phyloP scores from a whole-genome alignment of 2,797 vertebrate genomes.

The Glossophaga mutica region DNA sequence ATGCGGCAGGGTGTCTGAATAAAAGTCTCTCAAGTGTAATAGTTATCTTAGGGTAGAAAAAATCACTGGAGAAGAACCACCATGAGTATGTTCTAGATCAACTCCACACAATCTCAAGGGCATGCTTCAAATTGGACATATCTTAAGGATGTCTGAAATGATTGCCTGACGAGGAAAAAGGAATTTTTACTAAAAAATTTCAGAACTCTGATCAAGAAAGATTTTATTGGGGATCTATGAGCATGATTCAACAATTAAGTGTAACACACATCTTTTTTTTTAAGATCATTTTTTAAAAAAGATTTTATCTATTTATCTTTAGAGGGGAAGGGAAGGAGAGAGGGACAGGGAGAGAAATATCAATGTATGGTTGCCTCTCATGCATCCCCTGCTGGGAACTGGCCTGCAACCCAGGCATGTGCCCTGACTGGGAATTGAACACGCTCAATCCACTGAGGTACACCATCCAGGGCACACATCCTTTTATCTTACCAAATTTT shows the following conservation, averaged over 20 bases:
- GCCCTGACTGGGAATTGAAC: too few relatives aligned
- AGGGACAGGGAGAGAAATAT: too few relatives aligned
- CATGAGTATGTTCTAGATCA: not conserved
- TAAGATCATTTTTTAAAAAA: too few relatives aligned
- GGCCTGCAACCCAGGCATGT: too few relatives aligned
- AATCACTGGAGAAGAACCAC: not conserved
- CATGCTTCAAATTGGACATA: not conserved
- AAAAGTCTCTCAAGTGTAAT: not conserved
- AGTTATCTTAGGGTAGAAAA: not conserved
- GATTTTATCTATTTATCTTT: too few relatives aligned
- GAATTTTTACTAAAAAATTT: not conserved
- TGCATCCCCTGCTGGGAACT: too few relatives aligned
- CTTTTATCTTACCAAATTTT: not conserved
- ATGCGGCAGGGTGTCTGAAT: not conserved
- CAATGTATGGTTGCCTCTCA: too few relatives aligned
- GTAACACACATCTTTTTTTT: not conserved
- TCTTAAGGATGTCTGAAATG: not conserved
- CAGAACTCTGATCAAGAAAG: not conserved
- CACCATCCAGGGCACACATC: too few relatives aligned
- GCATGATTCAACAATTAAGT: not conserved
- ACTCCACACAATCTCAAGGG: not conserved
- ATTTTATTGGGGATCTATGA: not conserved
- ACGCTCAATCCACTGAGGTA: too few relatives aligned
- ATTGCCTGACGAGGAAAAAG: not conserved
- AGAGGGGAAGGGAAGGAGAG: too few relatives aligned